Evolutionary conservation across 2,113 vertebrate species (phyloP).

Genomic region (Furnarius figulus): DNA sequence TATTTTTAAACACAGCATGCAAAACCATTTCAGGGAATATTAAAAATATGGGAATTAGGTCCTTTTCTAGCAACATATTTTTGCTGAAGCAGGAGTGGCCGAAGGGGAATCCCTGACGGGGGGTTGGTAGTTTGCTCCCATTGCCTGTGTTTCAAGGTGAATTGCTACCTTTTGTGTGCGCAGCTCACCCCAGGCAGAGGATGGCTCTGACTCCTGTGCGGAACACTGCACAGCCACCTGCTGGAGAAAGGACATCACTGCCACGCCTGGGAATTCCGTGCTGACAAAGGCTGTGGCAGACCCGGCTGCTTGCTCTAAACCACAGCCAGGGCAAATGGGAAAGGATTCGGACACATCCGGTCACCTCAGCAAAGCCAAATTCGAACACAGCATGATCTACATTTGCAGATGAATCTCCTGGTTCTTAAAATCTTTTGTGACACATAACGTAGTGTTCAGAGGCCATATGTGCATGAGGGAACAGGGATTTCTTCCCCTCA

Average conservation of each 20-base stretch:
- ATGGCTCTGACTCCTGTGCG: not conserved
- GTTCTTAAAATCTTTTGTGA: not conserved
- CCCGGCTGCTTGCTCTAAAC: not conserved
- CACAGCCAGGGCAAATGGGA: not conserved
- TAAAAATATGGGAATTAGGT: not conserved
- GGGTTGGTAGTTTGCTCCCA: not conserved
- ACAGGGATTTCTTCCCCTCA: not conserved
- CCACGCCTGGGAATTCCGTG: not conserved
- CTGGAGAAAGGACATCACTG: slow-evolving; percentile 40
- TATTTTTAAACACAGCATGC: slow-evolving; percentile 4
- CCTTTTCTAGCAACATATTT: not conserved
- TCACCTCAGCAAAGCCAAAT: not conserved
- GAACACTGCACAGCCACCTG: slow-evolving; percentile 65
- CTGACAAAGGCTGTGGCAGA: not conserved
- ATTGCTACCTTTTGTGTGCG: not conserved
- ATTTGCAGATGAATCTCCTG: not conserved
- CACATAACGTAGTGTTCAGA: not conserved
- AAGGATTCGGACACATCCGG: not conserved
- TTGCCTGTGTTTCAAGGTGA: not conserved
- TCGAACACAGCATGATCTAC: not conserved
- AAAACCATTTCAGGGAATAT: slow-evolving; percentile 11
- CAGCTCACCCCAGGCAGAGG: rapidly evolving
- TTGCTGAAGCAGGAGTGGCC: not conserved
- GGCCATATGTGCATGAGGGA: not conserved
- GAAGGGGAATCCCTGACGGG: not conserved